Percentiles rank a stretch among this genome's conserved stretches.
Conservation (phyloP, 2,113 vertebrate genomes). For the Benitochromis conjunctus region DNA sequence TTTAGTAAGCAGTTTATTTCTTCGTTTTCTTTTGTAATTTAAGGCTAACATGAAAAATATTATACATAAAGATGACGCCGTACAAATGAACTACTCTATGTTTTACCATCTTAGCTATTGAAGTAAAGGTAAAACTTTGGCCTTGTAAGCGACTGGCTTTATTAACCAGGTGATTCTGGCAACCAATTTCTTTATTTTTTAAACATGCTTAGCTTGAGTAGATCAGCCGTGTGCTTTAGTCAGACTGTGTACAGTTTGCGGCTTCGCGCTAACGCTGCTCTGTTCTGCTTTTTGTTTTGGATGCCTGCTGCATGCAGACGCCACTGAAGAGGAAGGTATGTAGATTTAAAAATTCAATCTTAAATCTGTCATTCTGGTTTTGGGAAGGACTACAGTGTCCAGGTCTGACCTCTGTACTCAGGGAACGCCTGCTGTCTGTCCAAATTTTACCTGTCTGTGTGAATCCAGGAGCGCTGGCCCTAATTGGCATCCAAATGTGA, state of each 20-base stretch:
- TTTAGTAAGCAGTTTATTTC: neutral
- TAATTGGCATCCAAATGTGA: constrained; percentile 13
- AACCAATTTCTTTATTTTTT: neutral
- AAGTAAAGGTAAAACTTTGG: neutral
- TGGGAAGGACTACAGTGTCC: constrained; percentile 27
- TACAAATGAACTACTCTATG: neutral
- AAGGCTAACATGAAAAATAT: neutral
- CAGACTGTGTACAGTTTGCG: neutral
- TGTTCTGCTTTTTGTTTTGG: constrained; percentile 66
- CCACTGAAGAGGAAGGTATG: constrained; percentile 74
- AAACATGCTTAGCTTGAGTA: neutral
- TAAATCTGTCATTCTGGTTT: constrained; percentile 54
- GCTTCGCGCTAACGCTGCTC: constrained; percentile 41
- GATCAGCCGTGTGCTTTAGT: neutral
- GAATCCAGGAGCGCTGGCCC: constrained; percentile 32
- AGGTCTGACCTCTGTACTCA: constrained; percentile 48
- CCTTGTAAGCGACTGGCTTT: neutral
- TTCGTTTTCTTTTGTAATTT: neutral
- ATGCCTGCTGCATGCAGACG: constrained; percentile 77
- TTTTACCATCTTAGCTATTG: neutral
- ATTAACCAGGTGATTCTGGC: neutral
- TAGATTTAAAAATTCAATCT: constrained; percentile 46
- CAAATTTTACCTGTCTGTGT: constrained; percentile 19
- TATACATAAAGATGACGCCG: neutral
- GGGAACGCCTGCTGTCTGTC: constrained; percentile 43